These are phyloP conservation scores for Cassiopea andromeda DNA, from an alignment of 30 jellyfish, hydroid and myxozoan species.

Conservation along the genomic window DNA sequence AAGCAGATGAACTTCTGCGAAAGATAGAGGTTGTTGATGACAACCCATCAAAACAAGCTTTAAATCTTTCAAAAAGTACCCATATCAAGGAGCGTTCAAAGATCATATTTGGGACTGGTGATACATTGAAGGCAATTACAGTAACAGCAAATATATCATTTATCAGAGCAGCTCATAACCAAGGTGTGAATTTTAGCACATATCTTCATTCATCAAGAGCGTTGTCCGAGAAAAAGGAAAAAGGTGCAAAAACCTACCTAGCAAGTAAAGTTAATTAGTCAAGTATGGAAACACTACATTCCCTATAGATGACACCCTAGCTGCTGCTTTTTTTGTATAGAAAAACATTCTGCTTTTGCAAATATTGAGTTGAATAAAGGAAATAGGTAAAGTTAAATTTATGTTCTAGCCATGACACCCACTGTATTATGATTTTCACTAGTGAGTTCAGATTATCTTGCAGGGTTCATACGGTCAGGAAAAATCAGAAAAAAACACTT, in stretches of 20 bases:
- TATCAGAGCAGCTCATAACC: conserved; percentile 89
- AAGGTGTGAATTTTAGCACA: conserved; percentile 78
- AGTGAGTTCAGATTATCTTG: no score
- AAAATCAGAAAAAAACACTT: no score
- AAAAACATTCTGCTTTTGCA: no score
- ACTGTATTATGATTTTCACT: no score
- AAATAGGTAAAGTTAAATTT: no score
- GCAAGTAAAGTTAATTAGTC: neutral
- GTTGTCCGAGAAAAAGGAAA: conserved; percentile 74
- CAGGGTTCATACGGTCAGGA: no score
- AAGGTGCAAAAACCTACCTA: neutral
- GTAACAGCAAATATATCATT: conserved; percentile 87
- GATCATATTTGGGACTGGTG: conserved; percentile 91
- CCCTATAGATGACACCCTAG: no score
- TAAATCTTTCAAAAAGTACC: conserved; percentile 71
- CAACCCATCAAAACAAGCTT: conserved; percentile 69
- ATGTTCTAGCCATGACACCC: no score
- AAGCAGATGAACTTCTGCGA: conserved; percentile 65
- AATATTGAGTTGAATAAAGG: no score
- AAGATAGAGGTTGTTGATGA: conserved; percentile 68
- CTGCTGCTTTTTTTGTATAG: no score
- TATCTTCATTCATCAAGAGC: conserved; percentile 84
- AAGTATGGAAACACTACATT: neutral
- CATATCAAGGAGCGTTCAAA: conserved; percentile 73
- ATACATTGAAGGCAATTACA: conserved; percentile 76